These are phyloP conservation scores for Ploceus nigricollis DNA, from an alignment of 2,113 vertebrate species.

Conservation along the genomic window DNA sequence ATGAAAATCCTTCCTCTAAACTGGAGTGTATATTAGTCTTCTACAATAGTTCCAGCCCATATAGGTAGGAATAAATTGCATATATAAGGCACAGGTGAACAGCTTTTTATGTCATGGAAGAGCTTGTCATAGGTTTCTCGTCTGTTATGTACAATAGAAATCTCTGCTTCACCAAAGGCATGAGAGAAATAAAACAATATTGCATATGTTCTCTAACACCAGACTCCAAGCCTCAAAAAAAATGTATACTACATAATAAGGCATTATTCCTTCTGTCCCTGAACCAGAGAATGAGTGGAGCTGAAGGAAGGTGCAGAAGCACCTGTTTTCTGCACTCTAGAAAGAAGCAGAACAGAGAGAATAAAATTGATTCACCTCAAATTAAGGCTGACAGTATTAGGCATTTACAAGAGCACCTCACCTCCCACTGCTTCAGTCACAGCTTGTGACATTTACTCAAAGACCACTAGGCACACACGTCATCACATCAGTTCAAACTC, in stretches of 20 bases:
- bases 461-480: background rate
- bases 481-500: background rate
- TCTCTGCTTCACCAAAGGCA: background rate
- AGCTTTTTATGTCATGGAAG: background rate
- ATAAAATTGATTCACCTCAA: background rate
- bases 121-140: background rate
- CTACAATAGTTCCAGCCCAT: background rate
- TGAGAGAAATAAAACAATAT: background rate
- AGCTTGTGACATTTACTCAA: background rate
- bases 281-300: background rate
- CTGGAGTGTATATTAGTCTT: rapidly evolving
- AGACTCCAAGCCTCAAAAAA: background rate
- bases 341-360: background rate
- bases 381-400: background rate
- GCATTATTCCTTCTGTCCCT: background rate
- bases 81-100: background rate
- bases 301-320: background rate
- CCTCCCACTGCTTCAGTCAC: background rate
- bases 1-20: background rate
- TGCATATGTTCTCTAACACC: background rate
- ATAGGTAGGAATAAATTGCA: background rate
- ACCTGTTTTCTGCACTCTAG: background rate
- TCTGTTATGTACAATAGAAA: background rate
- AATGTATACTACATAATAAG: background rate
- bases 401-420: background rate